These are phyloP conservation scores for Tragulus kanchil DNA, from an alignment of 2,113 vertebrate genomes.

Conservation along the genomic window DNA sequence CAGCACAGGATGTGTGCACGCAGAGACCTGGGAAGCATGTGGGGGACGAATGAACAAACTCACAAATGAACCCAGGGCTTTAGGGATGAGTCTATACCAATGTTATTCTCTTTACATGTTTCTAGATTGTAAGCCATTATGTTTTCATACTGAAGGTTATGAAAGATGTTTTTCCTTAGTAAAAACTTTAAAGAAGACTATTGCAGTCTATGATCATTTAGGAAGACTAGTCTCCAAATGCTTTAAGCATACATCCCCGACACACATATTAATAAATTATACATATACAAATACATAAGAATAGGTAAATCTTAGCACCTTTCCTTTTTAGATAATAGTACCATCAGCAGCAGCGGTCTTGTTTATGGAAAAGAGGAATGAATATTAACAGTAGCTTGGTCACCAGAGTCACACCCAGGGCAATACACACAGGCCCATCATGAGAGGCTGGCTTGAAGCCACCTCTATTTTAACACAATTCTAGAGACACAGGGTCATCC, in stretches of 20 bases:
- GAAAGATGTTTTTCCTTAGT: background rate
- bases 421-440: background rate
- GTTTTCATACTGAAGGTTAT: background rate
- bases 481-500: background rate
- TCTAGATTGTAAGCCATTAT: background rate
- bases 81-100: too few species aligned
- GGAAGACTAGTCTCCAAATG: background rate
- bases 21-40: background rate
- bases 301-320: background rate
- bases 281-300: background rate
- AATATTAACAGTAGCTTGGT: background rate
- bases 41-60: background rate
- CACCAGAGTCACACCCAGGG: background rate
- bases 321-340: background rate
- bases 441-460: too few species aligned
- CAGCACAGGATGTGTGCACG: rapidly evolving
- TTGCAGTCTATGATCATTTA: background rate
- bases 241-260: background rate
- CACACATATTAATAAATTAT: background rate
- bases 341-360: background rate
- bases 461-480: background rate
- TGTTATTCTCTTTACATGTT: background rate
- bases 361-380: background rate
- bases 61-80: background rate
- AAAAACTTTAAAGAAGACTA: background rate